Conservation (phyloP, 2,113 vertebrate genomes). For the Mesembrinibis cayennensis region DNA sequence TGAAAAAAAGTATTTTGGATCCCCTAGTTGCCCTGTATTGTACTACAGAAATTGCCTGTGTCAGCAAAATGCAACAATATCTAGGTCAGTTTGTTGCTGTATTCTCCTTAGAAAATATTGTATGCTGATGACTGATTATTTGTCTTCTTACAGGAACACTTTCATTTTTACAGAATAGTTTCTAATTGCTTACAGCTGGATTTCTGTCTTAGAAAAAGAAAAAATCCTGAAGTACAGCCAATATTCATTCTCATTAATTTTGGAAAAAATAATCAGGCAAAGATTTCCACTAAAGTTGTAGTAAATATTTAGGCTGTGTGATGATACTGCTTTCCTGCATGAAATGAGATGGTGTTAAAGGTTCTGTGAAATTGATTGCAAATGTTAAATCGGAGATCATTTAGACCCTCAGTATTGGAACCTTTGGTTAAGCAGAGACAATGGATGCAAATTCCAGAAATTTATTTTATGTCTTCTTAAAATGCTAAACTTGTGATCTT, state of each 20-base stretch:
- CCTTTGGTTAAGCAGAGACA: neutral
- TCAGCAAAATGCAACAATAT: neutral
- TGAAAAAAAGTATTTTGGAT: neutral
- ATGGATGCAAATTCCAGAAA: neutral
- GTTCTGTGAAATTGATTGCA: neutral
- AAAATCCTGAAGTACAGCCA: neutral
- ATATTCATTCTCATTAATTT: neutral
- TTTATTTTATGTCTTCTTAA: neutral
- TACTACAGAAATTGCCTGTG: neutral
- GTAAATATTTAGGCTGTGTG: neutral
- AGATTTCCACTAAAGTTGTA: neutral
- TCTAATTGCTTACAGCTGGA: neutral
- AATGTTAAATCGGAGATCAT: neutral
- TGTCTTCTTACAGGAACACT: neutral
- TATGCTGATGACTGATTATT: neutral
- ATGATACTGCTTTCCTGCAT: neutral
- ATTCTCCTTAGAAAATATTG: neutral
- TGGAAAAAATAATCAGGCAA: neutral
- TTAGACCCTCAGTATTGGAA: neutral
- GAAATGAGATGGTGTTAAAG: neutral
- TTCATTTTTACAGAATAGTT: neutral
- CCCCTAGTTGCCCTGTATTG: neutral
- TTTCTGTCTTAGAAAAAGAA: neutral
- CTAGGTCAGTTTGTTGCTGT: neutral
- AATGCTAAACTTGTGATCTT: neutral